phyloP scores from a whole-genome alignment of 2,888 invertebrate genomes.

The Meganola albula region DNA sequence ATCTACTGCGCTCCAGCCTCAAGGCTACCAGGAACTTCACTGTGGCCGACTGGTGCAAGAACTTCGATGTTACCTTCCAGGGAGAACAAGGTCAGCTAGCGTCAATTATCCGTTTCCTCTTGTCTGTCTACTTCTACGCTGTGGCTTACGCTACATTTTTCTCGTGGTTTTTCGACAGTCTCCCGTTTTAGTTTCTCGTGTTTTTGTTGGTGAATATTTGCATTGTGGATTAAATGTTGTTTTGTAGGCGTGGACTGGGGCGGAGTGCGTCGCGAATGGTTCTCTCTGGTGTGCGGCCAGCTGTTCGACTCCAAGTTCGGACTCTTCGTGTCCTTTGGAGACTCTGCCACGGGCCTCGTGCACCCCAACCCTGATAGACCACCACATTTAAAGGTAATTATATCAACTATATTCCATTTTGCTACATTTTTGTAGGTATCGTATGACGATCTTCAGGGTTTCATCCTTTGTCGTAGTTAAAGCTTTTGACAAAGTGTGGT shows the following conservation, averaged over 20 bases:
- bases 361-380: slow-evolving; percentile 92
- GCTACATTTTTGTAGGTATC: too few species aligned
- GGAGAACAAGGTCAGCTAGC: slow-evolving; percentile 98
- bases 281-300: slow-evolving; percentile 91
- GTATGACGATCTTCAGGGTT: too few species aligned
- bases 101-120: too few species aligned
- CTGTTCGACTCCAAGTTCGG: slow-evolving; percentile 91
- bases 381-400: slow-evolving; percentile 37
- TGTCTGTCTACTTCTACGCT: too few species aligned
- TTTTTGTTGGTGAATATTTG: too few species aligned
- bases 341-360: slow-evolving; percentile 90
- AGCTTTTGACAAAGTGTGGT: too few species aligned
- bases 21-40: slow-evolving; percentile 90
- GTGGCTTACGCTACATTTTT: too few species aligned
- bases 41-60: slow-evolving; percentile 96
- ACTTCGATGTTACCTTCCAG: slow-evolving; percentile 94
- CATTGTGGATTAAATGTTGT: neutral
- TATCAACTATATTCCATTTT: neutral
- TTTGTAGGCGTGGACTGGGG: slow-evolving; percentile 93
- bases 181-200: too few species aligned
- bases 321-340: slow-evolving; percentile 91
- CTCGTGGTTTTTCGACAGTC: too few species aligned
- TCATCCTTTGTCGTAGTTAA: too few species aligned
- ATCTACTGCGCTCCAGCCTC: slow-evolving; percentile 88
- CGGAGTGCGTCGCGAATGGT: slow-evolving; percentile 95